These are phyloP conservation scores for Telmatherina bonti DNA, from an alignment of 2,797 vertebrate genomes.

Conservation along the genomic window DNA sequence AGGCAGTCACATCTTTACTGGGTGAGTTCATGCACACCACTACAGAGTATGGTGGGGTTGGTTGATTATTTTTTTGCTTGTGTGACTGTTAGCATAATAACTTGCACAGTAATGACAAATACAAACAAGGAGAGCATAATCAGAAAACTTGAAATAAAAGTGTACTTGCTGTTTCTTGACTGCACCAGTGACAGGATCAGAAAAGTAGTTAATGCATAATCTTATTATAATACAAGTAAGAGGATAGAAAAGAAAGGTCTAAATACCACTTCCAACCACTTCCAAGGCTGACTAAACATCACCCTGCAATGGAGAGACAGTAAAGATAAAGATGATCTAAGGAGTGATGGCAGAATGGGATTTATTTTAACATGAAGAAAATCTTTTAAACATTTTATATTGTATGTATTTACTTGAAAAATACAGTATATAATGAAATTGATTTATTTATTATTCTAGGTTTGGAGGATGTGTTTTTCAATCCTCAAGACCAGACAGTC, in stretches of 20 bases:
- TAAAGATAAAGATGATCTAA: not conserved
- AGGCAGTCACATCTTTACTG: conserved; percentile 58
- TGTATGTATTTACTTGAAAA: not conserved
- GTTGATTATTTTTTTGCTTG: too few species aligned
- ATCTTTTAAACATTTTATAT: too few species aligned
- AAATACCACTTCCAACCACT: not conserved
- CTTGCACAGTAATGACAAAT: not conserved
- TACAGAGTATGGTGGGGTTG: not conserved
- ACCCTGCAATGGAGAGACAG: not conserved
- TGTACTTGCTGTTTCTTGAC: too few species aligned
- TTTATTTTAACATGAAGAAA: not conserved
- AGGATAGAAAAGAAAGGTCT: not conserved
- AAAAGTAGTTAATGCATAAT: not conserved
- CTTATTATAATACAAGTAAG: not conserved
- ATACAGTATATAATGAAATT: not conserved
- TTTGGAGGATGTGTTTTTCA: conserved; percentile 83
- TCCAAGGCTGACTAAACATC: not conserved
- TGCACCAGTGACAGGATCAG: too few species aligned
- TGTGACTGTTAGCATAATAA: not conserved
- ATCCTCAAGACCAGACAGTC: conserved; percentile 77
- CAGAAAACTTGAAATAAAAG: too few species aligned
- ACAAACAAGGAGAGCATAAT: too few species aligned
- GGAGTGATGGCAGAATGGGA: not conserved
- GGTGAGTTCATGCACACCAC: conserved; percentile 78
- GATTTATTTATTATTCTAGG: conserved; percentile 58